A percentile compares a stretch with the other conserved stretches of the same genome.
phyloP scores from a whole-genome alignment of 2,797 vertebrate genomes.

The Micropoecilia bifurca region DNA sequence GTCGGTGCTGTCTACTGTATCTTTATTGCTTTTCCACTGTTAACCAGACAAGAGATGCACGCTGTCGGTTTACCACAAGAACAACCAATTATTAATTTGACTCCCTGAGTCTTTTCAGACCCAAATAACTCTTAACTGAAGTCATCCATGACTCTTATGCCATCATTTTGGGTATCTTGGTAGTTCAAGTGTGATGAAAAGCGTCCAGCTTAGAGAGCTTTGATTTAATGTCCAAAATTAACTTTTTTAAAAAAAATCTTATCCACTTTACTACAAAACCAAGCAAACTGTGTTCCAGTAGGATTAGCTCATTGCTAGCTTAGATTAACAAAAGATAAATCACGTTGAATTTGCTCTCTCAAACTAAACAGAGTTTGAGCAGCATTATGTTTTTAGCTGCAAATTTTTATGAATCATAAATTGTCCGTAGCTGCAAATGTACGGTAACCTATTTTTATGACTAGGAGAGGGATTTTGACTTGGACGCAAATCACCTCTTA shows the following conservation, averaged over 20 bases:
- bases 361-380: neutral
- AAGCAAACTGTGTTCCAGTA: neutral
- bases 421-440: neutral
- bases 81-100: neutral
- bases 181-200: neutral
- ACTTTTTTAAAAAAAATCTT: neutral
- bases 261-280: neutral
- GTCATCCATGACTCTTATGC: neutral
- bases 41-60: slow-evolving; percentile 26
- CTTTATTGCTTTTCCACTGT: slow-evolving; percentile 28
- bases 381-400: neutral
- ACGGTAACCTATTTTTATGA: neutral
- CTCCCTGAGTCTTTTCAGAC: neutral
- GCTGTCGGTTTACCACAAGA: neutral
- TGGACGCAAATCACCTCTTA: neutral
- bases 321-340: neutral
- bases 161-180: neutral
- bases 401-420: neutral
- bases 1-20: slow-evolving; percentile 74
- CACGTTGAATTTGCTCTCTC: neutral
- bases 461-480: neutral
- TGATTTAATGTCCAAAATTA: slow-evolving; percentile 25
- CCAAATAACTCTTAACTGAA: neutral
- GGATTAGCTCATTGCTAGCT: too few relatives aligned
- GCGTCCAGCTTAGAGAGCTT: neutral